Base-by-base conservation (phyloP, 2,888 invertebrate species). In the Pseudococcus longispinus region DNA sequence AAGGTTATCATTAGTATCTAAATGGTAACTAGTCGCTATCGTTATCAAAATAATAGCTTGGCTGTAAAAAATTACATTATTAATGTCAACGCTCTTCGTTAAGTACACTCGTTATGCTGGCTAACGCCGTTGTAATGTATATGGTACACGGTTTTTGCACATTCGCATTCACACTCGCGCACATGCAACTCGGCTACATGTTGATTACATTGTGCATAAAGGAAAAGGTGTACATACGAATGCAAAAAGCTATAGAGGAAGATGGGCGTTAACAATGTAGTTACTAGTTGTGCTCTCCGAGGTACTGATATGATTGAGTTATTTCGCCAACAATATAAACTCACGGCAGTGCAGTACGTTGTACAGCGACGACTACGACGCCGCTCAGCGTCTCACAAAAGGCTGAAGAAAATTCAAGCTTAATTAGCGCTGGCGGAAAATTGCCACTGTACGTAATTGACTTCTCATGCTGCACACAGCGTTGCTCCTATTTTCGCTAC, bases 61-160 rank as follows among this genome's bases (percentile, higher is more conserved):
- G 77, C 37, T n/a, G 42, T 80, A 20, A 80, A 80, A n/a, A 80
- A 80, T 80, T 80, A 42, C 77, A 80, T 80, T 80, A 80, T 42
- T 80, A 80, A 80, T 80, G 77, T 80, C 77, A 77, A 42, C 42
- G 77, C 37, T 77, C 77, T 77, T 20, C 20, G 77, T 77, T 74
- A 77, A 77, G 29, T 80, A 80, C 20, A 29, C 77, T 37, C 20
- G 42, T 80, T 80, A 70, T 70, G 70, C 23, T 60, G 60, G 23
- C 60, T 23, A 60, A 60, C 60, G 23, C 23, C 60, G 60, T 60
- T 60, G 60, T 60, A 60, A 60, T 60, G 60, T 60, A 23, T 13
- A 23, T 60, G 60, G 60, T 60, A 29, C 70, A 70, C 70, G 70
- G 70, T 70, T 26, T 70, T 26, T 70, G 65, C 26, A 65, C 65